phyloP scores from a whole-genome alignment of 1,140 invertebrate genomes.

The Lepidurus packardi region DNA sequence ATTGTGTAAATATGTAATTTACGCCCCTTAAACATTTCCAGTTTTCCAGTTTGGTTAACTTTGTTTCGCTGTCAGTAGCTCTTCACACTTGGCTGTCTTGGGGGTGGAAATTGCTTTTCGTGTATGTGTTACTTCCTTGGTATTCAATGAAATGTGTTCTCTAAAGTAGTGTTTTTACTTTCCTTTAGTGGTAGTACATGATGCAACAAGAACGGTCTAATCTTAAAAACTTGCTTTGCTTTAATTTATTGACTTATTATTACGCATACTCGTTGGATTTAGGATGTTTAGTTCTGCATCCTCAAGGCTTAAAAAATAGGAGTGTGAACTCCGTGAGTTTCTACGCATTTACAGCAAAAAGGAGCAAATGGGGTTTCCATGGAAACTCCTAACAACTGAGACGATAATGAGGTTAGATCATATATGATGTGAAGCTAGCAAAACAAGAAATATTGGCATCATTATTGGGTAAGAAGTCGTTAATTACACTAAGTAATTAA shows the following conservation, averaged over 20 bases:
- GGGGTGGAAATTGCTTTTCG: not conserved
- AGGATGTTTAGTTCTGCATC: not conserved
- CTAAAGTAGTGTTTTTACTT: not conserved
- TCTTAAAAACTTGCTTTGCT: not conserved
- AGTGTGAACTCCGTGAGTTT: not conserved
- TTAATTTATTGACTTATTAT: not conserved
- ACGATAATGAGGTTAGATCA: slow-evolving; percentile 1
- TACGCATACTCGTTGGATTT: not conserved
- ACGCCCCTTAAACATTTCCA: not conserved
- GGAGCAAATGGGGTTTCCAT: not conserved
- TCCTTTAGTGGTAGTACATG: not conserved
- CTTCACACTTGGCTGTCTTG: slow-evolving; percentile 1
- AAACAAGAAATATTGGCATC: not conserved
- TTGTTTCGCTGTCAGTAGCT: not conserved
- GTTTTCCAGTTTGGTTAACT: not conserved
- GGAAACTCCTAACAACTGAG: not conserved
- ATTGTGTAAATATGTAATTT: slow-evolving; percentile 16
- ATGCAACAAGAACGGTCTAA: not conserved
- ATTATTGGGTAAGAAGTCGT: not conserved
- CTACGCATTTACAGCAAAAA: not conserved
- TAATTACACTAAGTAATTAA: not conserved
- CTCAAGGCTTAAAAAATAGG: not conserved
- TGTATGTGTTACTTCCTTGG: not conserved
- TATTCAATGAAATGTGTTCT: not conserved
- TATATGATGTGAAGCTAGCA: slow-evolving; percentile 13